These are phyloP conservation scores for Nyleta sp. DNA, from an alignment of 2,888 invertebrate species.

Conservation along the genomic window DNA sequence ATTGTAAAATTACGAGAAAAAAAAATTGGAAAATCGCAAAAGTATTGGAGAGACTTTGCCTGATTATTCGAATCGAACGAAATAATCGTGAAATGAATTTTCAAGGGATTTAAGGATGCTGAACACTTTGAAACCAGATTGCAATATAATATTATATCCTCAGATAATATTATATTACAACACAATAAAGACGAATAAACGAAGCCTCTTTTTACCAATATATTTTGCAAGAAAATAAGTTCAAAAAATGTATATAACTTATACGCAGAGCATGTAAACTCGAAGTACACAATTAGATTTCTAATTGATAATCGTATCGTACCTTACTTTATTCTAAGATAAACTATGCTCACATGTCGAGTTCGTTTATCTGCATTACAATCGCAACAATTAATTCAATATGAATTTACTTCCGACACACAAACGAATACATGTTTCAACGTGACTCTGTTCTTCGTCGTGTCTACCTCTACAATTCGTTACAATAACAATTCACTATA, in stretches of 20 bases:
- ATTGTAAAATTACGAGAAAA: too few species aligned
- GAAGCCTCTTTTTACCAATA: constrained; percentile 29
- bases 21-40: too few species aligned
- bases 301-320: constrained; percentile 39
- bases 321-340: constrained; percentile 46
- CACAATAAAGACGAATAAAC: too few species aligned
- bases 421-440: constrained; percentile 49
- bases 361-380: constrained; percentile 40
- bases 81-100: too few species aligned
- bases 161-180: too few species aligned
- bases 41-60: too few species aligned
- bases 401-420: constrained; percentile 59
- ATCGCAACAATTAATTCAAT: constrained; percentile 60
- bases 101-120: too few species aligned
- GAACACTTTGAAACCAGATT: too few species aligned
- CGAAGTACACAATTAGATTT: constrained; percentile 32
- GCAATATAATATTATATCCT: too few species aligned
- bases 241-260: constrained; percentile 48
- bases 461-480: constrained; percentile 39
- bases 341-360: constrained; percentile 52
- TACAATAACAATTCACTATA: constrained; percentile 46
- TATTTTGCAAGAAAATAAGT: constrained; percentile 52
- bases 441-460: constrained; percentile 38
- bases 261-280: constrained; percentile 23
- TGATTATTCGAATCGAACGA: too few species aligned